Percentiles rank a stretch among this genome's conserved stretches.
Evolutionary conservation across 2,888 invertebrate genomes (phyloP).

Genomic region (Drosophila formosana): DNA sequence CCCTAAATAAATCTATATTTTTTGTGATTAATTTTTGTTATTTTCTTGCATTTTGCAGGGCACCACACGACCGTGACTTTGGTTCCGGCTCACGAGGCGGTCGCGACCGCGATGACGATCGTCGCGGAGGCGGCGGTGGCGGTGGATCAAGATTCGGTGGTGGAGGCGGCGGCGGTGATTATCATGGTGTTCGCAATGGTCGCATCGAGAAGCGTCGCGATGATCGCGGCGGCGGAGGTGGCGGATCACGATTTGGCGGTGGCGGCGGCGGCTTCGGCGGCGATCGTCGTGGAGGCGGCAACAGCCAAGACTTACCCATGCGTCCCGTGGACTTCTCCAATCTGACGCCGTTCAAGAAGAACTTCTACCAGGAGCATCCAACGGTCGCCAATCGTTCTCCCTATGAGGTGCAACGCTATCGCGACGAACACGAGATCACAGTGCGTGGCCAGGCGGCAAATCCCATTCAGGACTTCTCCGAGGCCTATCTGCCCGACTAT

Average conservation of each 20-base stretch:
- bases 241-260: slow-evolving; percentile 90
- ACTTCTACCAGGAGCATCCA: slow-evolving; percentile 92
- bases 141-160: slow-evolving; percentile 86
- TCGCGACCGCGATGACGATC: slow-evolving; percentile 88
- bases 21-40: too few relatives aligned
- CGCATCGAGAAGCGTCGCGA: slow-evolving; percentile 85
- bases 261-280: slow-evolving; percentile 85
- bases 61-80: slow-evolving; percentile 84
- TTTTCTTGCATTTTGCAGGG: slow-evolving; percentile 62
- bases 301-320: slow-evolving; percentile 92
- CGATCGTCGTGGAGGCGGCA: slow-evolving; percentile 89
- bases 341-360: slow-evolving; percentile 91
- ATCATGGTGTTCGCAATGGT: slow-evolving; percentile 81
- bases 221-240: slow-evolving; percentile 79
- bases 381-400: slow-evolving; percentile 88
- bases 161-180: slow-evolving; percentile 91
- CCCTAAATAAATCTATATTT: too few relatives aligned
- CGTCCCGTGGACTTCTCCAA: slow-evolving; percentile 88
- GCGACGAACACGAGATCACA: slow-evolving; percentile 90
- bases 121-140: slow-evolving; percentile 85
- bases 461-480: slow-evolving; percentile 92
- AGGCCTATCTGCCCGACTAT: slow-evolving; percentile 92
- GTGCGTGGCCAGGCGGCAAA: slow-evolving; percentile 91
- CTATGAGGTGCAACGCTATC: slow-evolving; percentile 90
- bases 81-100: slow-evolving; percentile 85